Evolutionary conservation across 2,888 invertebrate species (phyloP).

Genomic region (Gymnocheta viridis): DNA sequence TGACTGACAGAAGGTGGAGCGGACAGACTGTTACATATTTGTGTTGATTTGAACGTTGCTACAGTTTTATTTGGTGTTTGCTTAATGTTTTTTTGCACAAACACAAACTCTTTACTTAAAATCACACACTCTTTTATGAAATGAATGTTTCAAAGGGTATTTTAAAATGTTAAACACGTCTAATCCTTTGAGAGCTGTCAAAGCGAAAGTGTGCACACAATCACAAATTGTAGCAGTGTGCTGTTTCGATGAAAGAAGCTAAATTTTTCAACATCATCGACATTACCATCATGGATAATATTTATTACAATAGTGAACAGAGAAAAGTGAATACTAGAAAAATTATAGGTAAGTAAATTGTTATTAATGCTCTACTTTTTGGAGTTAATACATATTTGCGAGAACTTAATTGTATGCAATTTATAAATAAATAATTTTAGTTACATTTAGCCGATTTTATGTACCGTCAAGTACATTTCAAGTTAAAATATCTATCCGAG

Average conservation of each 20-base stretch:
- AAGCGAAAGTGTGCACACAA: slow-evolving; percentile 74
- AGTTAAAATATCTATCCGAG: too few species aligned
- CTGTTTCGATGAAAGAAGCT: background rate
- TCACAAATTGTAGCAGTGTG: slow-evolving; percentile 24
- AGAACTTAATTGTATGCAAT: too few species aligned
- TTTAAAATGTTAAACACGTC: slow-evolving; percentile 80
- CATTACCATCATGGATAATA: background rate
- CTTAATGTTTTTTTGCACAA: slow-evolving; percentile 14
- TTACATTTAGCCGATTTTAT: too few species aligned
- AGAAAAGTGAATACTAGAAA: slow-evolving; percentile 9
- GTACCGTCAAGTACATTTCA: too few species aligned
- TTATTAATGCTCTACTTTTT: background rate
- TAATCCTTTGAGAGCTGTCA: slow-evolving; percentile 80
- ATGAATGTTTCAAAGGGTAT: slow-evolving; percentile 65
- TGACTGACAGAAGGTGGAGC: too few species aligned
- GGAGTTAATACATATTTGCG: background rate
- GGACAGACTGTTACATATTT: slow-evolving; percentile 19
- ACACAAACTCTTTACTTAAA: background rate
- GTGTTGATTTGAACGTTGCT: slow-evolving; percentile 35
- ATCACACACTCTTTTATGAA: slow-evolving; percentile 13
- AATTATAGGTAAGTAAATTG: background rate
- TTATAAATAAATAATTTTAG: too few species aligned
- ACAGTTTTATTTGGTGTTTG: slow-evolving; percentile 35
- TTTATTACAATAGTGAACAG: background rate
- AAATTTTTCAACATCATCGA: slow-evolving; percentile 8